Conservation (phyloP, 2,888 invertebrate genomes). For the Heliconius erato region DNA sequence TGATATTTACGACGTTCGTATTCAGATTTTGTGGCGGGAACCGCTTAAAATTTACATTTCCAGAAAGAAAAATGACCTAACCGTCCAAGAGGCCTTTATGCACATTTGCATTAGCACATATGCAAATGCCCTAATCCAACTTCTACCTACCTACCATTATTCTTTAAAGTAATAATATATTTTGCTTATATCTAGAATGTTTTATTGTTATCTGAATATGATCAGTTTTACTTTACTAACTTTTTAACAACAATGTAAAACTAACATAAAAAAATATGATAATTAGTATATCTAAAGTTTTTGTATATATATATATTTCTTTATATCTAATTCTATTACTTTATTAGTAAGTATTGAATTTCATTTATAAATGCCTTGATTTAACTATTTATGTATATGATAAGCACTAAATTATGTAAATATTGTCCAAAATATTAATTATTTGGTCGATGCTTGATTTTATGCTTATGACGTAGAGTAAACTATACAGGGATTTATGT, state of each 20-base stretch:
- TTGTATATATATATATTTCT: background rate
- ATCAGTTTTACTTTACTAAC: background rate
- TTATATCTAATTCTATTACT: background rate
- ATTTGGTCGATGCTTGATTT: background rate
- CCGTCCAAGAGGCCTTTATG: constrained; percentile 27
- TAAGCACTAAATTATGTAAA: background rate
- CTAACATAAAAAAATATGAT: background rate
- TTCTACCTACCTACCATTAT: constrained; percentile 6
- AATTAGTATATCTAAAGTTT: background rate
- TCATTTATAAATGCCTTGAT: background rate
- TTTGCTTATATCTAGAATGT: background rate
- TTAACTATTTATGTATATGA: background rate
- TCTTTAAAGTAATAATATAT: constrained; percentile 12
- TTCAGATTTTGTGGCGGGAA: constrained; percentile 21
- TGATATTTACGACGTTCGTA: constrained; percentile 25
- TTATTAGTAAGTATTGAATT: background rate
- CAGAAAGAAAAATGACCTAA: constrained; percentile 30
- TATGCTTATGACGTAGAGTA: background rate
- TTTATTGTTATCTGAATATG: background rate
- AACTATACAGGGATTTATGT: background rate
- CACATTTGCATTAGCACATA: constrained; percentile 30
- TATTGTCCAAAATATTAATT: background rate
- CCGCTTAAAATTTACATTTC: constrained; percentile 31
- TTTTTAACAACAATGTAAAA: too few relatives aligned
- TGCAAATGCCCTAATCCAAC: constrained; percentile 26